These are phyloP conservation scores for Phyllopteryx taeniolatus DNA, from an alignment of 2,113 vertebrate genomes.

Conservation along the genomic window DNA sequence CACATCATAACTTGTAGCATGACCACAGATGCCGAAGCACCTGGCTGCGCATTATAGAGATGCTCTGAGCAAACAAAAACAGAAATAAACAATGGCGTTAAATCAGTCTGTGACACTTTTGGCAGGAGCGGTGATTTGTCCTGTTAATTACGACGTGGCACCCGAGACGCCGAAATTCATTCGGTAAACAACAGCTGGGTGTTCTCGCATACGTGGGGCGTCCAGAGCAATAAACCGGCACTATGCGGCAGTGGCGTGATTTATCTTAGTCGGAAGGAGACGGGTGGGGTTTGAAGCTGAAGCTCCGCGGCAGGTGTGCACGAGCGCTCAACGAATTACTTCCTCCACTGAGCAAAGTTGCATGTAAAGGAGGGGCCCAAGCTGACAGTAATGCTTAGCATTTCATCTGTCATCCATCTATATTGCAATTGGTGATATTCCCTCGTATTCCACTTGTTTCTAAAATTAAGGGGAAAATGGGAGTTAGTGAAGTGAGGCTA, in stretches of 20 bases:
- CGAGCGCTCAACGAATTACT: slow-evolving; percentile 27
- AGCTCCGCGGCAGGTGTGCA: slow-evolving; percentile 5
- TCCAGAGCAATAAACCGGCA: slow-evolving; percentile 25
- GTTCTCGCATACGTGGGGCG: slow-evolving; percentile 17
- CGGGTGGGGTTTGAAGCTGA: slow-evolving; percentile 17
- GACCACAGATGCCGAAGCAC: not conserved
- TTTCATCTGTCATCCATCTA: not conserved
- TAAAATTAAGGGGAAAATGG: not conserved
- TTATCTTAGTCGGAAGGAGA: slow-evolving; percentile 23
- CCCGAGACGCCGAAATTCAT: slow-evolving; percentile 2
- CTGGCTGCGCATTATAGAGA: not conserved
- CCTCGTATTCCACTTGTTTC: not conserved
- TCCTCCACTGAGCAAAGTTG: slow-evolving; percentile 17
- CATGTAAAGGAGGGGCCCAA: not conserved
- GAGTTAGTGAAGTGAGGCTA: too few species aligned
- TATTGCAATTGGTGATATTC: not conserved
- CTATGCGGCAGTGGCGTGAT: slow-evolving; percentile 5
- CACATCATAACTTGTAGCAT: not conserved
- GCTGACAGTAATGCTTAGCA: not conserved
- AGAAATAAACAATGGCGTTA: slow-evolving; percentile 1
- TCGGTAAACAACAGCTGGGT: slow-evolving; percentile 9
- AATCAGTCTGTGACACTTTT: slow-evolving; percentile 9
- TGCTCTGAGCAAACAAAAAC: not conserved
- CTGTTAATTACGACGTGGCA: not conserved
- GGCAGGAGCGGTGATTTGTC: not conserved